Evolutionary conservation across 2,113 vertebrate genomes (phyloP).

Genomic region (Alligator sinensis): DNA sequence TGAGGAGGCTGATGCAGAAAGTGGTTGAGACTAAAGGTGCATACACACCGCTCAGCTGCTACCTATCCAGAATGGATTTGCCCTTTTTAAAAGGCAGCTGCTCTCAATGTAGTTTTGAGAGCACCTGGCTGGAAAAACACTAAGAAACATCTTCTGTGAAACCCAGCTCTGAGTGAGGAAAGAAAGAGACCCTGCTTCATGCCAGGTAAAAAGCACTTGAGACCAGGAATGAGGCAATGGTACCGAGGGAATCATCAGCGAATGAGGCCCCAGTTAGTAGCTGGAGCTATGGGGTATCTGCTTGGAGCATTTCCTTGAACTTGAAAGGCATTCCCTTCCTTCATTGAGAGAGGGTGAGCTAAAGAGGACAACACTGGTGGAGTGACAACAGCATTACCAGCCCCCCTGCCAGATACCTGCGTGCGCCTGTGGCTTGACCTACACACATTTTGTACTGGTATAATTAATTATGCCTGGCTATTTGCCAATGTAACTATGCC

Average conservation of each 20-base stretch:
- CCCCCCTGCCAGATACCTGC: neutral
- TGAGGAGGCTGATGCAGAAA: neutral
- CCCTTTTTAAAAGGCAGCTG: neutral
- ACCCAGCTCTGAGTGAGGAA: neutral
- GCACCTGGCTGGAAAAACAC: neutral
- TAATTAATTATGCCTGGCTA: neutral
- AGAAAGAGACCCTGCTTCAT: neutral
- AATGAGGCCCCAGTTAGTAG: neutral
- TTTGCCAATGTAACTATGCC: neutral
- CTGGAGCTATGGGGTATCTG: neutral
- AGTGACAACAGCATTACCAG: neutral
- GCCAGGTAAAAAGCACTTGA: neutral
- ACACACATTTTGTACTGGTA: neutral
- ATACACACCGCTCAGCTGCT: neutral
- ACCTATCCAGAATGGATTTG: neutral
- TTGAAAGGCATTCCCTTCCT: too few species aligned
- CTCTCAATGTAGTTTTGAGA: neutral
- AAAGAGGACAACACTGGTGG: neutral
- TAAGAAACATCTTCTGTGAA: neutral
- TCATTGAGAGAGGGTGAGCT: neutral
- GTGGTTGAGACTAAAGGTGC: neutral
- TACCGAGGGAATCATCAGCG: neutral
- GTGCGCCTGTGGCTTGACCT: neutral
- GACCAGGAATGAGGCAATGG: neutral
- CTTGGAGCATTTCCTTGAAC: neutral